Conservation (phyloP, 2,113 vertebrate genomes). For the Indicator indicator region DNA sequence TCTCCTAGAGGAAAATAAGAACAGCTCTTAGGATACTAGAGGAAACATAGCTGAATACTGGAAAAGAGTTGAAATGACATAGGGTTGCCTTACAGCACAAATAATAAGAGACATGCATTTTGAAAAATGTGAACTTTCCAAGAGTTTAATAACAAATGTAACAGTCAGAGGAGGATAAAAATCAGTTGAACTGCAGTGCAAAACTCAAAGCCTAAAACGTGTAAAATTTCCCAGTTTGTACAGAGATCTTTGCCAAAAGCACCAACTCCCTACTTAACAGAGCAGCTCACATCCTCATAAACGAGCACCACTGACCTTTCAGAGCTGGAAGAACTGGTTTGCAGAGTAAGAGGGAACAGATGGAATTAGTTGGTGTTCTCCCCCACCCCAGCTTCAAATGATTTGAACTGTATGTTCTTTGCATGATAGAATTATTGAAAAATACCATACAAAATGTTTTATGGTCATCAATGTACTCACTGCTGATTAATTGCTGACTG, state of each 20-base stretch:
- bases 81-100: background rate
- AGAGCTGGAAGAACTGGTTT: constrained; percentile 25
- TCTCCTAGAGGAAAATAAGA: constrained; percentile 82
- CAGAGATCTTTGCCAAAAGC: background rate
- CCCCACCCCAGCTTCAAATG: background rate
- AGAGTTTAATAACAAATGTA: background rate
- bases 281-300: constrained; percentile 24
- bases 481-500: background rate
- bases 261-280: background rate
- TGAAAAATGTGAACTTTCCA: background rate
- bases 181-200: background rate
- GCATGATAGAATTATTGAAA: background rate
- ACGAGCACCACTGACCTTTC: background rate
- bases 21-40: background rate
- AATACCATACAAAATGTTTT: background rate
- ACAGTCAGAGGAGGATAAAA: background rate
- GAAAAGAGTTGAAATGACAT: background rate
- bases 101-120: background rate
- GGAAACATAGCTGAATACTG: background rate
- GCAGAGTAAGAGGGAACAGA: constrained; percentile 41
- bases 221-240: background rate
- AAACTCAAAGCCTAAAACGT: background rate
- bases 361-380: background rate
- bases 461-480: background rate
- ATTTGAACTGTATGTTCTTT: background rate